Base-by-base conservation (phyloP, 2,113 vertebrate genomes). In the Sterrhoptilus dennistouni region DNA sequence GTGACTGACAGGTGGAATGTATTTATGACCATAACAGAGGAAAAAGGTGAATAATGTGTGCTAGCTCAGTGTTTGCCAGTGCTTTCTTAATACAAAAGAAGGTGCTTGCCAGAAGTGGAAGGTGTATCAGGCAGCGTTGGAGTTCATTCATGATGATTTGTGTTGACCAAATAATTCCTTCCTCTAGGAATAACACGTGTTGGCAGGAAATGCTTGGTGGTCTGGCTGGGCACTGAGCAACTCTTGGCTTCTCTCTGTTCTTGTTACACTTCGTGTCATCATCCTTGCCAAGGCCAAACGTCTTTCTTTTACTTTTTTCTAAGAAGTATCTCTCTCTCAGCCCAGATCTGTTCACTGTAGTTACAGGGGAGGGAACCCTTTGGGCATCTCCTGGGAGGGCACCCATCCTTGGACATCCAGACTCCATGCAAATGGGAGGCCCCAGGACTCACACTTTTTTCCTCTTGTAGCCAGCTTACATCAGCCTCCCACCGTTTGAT, bases 171-270 rank as follows among this genome's bases (percentile, higher is more conserved):
- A 74, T 83, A 70, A 38, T 47, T 92, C 27, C 52, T 94, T 92
- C 47, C 85, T 95, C 60, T 70, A 88, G 79, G 85, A 92, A 33
- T 89, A 59, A 71, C 68, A 44, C 9, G 11, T 86, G 64, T 86
- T 88, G 85, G 92, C 95, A 95, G 92, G 71, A 74, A 71, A 63
- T 45, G 76, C 77, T 42, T 83, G 90, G 80, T 92, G 91, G 90
- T 94, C 90, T 94, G 88, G 64, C 79, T 63, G 89, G 86, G 72
- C 90, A 95, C 18, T 72, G 87, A 97, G 84, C 91, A 87, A 16
- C 84, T 91, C 53, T 81, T 96, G 93, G 90, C 82, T 89, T 83
- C 71, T 66, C 59, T 87, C 78, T 59, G 29, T 66, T 63, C n/a
- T 49, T 64, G 68, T 79, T 81, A 6, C 61, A 35, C 79, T 90